Evolutionary conservation across 2,113 vertebrate species (phyloP).

Genomic region (Choloepus hoffmanni): DNA sequence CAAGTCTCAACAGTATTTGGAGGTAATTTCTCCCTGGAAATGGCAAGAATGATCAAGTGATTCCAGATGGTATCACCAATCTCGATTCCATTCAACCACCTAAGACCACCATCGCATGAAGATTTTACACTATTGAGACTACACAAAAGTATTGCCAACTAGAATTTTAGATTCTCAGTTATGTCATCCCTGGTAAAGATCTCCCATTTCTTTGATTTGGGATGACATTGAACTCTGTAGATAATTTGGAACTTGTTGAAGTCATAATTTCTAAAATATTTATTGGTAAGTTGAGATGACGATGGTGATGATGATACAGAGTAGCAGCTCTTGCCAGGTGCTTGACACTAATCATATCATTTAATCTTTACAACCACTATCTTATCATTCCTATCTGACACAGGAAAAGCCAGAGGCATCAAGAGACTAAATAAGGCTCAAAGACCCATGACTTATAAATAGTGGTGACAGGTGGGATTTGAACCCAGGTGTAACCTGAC

Average conservation of each 20-base stretch:
- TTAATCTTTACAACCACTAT: not conserved
- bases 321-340: not conserved
- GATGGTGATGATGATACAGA: not conserved
- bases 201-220: slow-evolving; percentile 36
- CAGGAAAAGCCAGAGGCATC: not conserved
- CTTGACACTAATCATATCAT: not conserved
- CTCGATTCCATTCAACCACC: not conserved
- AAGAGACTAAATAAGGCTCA: slow-evolving; percentile 18
- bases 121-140: not conserved
- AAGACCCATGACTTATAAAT: not conserved
- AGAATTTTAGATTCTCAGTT: not conserved
- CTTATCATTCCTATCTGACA: not conserved
- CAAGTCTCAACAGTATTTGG: not conserved
- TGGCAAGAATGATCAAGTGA: slow-evolving; percentile 3
- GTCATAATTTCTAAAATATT: slow-evolving; percentile 21
- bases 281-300: not conserved
- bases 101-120: not conserved
- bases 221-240: not conserved
- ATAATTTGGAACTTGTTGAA: slow-evolving; percentile 38
- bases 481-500: not conserved
- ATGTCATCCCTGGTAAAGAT: not conserved
- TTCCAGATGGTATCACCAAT: not conserved
- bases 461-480: not conserved
- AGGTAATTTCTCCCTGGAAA: slow-evolving; percentile 34
- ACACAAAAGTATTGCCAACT: slow-evolving; percentile 29